Conservation (phyloP, 2,113 vertebrate species). For the Hypomesus transpacificus region DNA sequence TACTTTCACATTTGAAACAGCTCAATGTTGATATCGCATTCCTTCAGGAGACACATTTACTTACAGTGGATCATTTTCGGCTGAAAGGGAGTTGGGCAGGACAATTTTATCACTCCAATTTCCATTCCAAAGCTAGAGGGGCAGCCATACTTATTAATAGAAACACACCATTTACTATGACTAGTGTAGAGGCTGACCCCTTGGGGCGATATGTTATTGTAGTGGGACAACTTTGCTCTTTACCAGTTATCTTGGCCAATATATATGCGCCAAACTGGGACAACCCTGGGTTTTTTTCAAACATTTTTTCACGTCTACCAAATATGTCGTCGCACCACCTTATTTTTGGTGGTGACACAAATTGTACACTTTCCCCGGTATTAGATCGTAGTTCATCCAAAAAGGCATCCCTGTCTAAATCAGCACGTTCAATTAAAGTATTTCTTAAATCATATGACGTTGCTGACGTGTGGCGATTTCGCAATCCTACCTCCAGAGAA, state of each 20-base stretch:
- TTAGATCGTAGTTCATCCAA: constrained; percentile 16
- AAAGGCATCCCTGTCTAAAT: background rate
- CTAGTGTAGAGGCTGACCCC: constrained; percentile 6
- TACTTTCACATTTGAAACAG: constrained; percentile 8
- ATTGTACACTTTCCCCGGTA: constrained; percentile 5
- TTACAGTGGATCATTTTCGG: constrained; percentile 5
- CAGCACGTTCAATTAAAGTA: constrained; percentile 9
- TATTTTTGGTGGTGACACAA: constrained; percentile 14
- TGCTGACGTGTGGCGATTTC: constrained; percentile 15
- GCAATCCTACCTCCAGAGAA: constrained; percentile 17
- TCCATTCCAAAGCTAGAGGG: constrained; percentile 1
- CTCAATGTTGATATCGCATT: constrained; percentile 8
- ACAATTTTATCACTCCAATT: constrained; percentile 11
- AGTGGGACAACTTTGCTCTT: constrained; percentile 10
- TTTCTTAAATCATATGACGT: constrained; percentile 7
- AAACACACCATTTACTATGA: constrained; percentile 11
- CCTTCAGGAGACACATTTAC: constrained; percentile 15
- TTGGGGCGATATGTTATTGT: constrained; percentile 4
- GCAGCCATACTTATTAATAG: constrained; percentile 16
- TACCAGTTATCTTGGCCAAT: constrained; percentile 10
- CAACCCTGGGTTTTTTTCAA: background rate
- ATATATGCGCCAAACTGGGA: constrained; percentile 18
- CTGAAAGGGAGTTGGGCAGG: constrained; percentile 8
- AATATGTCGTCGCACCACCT: constrained; percentile 11
- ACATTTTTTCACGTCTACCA: constrained; percentile 6